Base-by-base conservation (phyloP, 2,888 invertebrate species). In the Bhutanitis thaidina region DNA sequence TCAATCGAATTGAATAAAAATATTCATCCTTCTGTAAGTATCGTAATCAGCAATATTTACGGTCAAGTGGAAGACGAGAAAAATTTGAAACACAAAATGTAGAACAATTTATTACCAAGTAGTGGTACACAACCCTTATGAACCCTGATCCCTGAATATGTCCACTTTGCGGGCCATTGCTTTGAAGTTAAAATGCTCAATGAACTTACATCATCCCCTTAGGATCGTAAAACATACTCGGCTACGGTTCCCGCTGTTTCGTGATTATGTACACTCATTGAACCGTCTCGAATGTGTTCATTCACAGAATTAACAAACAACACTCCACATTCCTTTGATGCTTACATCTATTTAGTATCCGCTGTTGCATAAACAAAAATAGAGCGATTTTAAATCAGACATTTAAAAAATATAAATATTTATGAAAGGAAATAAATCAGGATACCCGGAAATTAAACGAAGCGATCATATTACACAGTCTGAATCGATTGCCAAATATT, bases 161-260 rank as follows among this genome's bases (percentile, higher is more conserved):
- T 67, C 65, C 66, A 61, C 66, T 58, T 65, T 67, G 64, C 51
- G 8, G 44, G 15, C 32, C 10, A 12, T 30, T 60, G 72, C 65
- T 64, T 71, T 64, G 65, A 61, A 65, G 63, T 56, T 55, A 62
- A 60, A 64, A 65, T 61, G 65, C 55, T 67, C 64, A 66, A 56
- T 68, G 67, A 67, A 57, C 59, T 67, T 68, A 69, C 56, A 55
- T 54, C 53, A 53, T 54, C 54, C 53, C 56, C 55, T 45, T 53
- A 51, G 38, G 34, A 53, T 16, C 41, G 50, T 41, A 45, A 15
- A 41, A 45, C 37, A 32, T 30, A 46, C 53, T 51, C 53, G 53
- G 45, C 49, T 32, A 49, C 54, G 49, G 44, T 43, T 12, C 52
- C 50, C 52, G 54, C 53, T 49, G 41, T 55, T 55, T 56, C 45